These are phyloP conservation scores for Alloscopus bannaensis DNA, from an alignment of 2,888 invertebrate species.

Conservation along the genomic window DNA sequence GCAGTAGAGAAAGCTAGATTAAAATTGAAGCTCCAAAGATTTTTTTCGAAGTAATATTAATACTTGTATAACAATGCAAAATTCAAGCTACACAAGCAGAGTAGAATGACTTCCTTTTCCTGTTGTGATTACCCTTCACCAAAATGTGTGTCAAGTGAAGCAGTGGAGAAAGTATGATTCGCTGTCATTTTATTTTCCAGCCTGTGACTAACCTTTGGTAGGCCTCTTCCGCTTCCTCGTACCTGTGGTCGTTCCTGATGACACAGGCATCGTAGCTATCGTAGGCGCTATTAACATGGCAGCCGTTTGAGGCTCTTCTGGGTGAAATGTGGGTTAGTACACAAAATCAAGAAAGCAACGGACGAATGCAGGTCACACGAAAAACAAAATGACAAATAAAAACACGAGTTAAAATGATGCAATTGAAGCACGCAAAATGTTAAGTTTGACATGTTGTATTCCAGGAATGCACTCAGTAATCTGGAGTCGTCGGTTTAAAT, in stretches of 20 bases:
- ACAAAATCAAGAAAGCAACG: conserved; percentile 9
- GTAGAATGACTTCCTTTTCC: background rate
- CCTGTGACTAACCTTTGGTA: conserved; percentile 81
- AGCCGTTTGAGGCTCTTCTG: conserved; percentile 40
- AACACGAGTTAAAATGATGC: too few relatives aligned
- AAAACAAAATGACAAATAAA: conserved; percentile 29
- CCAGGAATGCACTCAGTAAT: too few relatives aligned
- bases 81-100: background rate
- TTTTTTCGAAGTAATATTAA: too few relatives aligned
- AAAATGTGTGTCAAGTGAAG: too few relatives aligned
- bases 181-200: too few relatives aligned
- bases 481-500: background rate
- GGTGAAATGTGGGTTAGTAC: conserved; percentile 29
- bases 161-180: too few relatives aligned
- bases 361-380: conserved; percentile 23
- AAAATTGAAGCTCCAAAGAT: too few relatives aligned
- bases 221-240: conserved; percentile 85
- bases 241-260: conserved; percentile 66
- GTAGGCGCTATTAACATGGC: conserved; percentile 53
- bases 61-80: background rate
- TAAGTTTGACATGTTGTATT: too few relatives aligned
- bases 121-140: too few relatives aligned
- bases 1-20: too few relatives aligned
- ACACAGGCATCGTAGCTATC: conserved; percentile 55
- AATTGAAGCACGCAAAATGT: conserved; percentile 27